These are phyloP conservation scores for Anarsia innoxiella DNA, from an alignment of 2,888 invertebrate species.

Conservation along the genomic window DNA sequence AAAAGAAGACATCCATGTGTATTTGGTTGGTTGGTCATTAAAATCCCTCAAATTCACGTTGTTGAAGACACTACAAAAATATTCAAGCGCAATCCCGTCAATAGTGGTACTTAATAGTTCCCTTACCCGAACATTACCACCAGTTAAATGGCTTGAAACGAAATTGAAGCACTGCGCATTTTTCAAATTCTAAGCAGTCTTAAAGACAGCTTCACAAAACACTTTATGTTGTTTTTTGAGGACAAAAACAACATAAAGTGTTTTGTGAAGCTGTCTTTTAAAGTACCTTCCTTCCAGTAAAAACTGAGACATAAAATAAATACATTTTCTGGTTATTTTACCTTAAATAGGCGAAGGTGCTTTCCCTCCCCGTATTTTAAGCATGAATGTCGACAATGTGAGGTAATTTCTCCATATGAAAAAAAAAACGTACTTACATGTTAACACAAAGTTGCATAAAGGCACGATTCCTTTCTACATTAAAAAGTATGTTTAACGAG, in stretches of 20 bases:
- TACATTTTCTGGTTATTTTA: background rate
- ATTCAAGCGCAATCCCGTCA: no score
- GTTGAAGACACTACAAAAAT: no score
- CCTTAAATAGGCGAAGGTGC: background rate
- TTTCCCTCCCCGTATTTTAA: no score
- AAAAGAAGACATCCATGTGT: no score
- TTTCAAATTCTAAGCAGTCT: constrained; percentile 15
- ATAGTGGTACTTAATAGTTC: no score
- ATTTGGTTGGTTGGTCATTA: no score
- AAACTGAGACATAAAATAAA: background rate
- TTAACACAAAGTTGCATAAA: constrained; percentile 3
- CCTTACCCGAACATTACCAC: constrained; percentile 7
- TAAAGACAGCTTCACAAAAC: no score
- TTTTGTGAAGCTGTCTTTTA: background rate
- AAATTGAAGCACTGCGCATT: constrained; percentile 2
- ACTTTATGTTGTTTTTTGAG: constrained; percentile 11
- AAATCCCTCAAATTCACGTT: no score
- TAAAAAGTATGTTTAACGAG: constrained; percentile 18
- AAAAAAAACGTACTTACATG: background rate
- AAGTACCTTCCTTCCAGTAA: background rate
- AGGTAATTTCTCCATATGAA: background rate
- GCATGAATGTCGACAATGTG: background rate
- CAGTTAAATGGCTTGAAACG: constrained; percentile 9
- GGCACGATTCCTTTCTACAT: constrained; percentile 4
- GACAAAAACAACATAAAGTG: constrained; percentile 9